These are phyloP conservation scores for Astyanax mexicanus DNA, from an alignment of 2,797 vertebrate genomes.

Conservation along the genomic window DNA sequence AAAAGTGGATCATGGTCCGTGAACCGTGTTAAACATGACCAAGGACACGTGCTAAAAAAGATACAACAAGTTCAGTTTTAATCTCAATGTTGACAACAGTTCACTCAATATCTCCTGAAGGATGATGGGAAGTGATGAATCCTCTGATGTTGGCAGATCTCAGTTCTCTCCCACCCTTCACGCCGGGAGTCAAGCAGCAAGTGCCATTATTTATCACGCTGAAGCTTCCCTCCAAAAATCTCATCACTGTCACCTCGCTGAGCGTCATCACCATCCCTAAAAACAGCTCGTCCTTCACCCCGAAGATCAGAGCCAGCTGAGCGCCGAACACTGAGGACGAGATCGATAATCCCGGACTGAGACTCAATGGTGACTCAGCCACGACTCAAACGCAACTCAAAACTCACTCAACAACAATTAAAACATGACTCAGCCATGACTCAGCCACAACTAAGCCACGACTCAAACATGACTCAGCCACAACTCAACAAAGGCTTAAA, in stretches of 20 bases:
- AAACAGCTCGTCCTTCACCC: background rate
- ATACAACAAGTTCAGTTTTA: too few relatives aligned
- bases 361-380: background rate
- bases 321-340: background rate
- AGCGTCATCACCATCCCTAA: background rate
- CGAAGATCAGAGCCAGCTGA: background rate
- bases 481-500: too few relatives aligned
- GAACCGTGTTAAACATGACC: too few relatives aligned
- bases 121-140: background rate
- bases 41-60: too few relatives aligned
- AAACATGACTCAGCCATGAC: too few relatives aligned
- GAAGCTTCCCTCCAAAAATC: background rate
- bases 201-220: slow-evolving; percentile 26
- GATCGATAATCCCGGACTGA: background rate
- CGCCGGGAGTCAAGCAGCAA: slow-evolving; percentile 35
- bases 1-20: too few relatives aligned
- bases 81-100: background rate
- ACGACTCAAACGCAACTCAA: too few relatives aligned
- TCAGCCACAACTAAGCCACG: too few relatives aligned
- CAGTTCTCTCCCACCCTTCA: background rate
- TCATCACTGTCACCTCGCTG: background rate
- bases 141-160: background rate
- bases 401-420: too few relatives aligned
- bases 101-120: background rate
- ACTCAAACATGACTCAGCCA: too few relatives aligned